Conservation (phyloP, 1,140 invertebrate genomes). For the Melanaphis sacchari region DNA sequence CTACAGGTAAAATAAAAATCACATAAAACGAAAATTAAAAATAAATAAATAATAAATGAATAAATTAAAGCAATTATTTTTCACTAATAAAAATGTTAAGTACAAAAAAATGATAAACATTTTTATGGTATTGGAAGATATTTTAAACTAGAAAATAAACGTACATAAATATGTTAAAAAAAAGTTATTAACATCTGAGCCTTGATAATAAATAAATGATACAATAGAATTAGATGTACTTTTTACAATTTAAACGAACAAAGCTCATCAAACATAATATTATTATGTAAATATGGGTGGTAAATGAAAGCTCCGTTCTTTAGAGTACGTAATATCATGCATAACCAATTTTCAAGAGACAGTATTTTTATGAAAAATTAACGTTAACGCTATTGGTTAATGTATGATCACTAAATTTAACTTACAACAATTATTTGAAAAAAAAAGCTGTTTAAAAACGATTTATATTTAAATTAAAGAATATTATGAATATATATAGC, state of each 20-base stretch:
- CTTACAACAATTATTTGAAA: neutral
- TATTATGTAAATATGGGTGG: neutral
- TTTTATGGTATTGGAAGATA: neutral
- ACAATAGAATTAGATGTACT: neutral
- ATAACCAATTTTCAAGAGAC: neutral
- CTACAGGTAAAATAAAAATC: no score
- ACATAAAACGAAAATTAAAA: no score
- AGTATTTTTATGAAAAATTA: neutral
- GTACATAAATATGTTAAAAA: neutral
- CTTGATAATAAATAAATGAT: neutral
- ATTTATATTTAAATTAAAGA: neutral
- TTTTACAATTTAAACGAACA: neutral
- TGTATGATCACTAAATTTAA: neutral
- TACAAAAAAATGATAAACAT: no score
- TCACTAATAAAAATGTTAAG: no score
- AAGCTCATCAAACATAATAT: neutral
- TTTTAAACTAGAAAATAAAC: neutral
- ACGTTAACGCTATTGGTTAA: neutral
- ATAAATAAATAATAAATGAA: no score
- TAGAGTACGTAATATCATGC: neutral
- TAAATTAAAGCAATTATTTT: no score
- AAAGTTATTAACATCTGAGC: neutral
- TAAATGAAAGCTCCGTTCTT: neutral
- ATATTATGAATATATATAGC: neutral
- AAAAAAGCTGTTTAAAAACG: neutral